These are phyloP conservation scores for Hyphantria cunea DNA, from an alignment of 1,140 invertebrate species.

Conservation along the genomic window DNA sequence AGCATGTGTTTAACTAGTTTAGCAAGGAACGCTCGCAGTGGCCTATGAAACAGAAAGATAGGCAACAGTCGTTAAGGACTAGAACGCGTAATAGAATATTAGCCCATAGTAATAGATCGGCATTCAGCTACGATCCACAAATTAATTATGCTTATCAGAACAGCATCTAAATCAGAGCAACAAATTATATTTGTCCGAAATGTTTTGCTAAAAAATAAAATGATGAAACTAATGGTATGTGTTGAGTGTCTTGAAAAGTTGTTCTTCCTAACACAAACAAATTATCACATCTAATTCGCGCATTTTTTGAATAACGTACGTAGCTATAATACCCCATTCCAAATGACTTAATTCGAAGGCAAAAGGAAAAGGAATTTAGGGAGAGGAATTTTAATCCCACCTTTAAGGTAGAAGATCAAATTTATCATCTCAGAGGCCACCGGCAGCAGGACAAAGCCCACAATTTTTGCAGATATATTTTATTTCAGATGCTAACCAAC, in stretches of 20 bases:
- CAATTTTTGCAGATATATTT: slow-evolving; percentile 30
- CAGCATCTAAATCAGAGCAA: slow-evolving; percentile 43
- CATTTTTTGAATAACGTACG: slow-evolving; percentile 15
- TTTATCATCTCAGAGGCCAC: background rate
- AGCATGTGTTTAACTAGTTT: background rate
- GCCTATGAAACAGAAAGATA: background rate
- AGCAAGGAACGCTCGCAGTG: background rate
- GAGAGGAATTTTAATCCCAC: background rate
- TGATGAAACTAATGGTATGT: slow-evolving; percentile 47
- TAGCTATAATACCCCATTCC: slow-evolving; percentile 7
- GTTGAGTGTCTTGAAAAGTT: slow-evolving; percentile 25
- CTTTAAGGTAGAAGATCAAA: background rate
- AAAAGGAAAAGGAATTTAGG: background rate
- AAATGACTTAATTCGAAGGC: background rate
- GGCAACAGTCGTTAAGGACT: background rate
- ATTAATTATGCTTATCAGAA: slow-evolving; percentile 45
- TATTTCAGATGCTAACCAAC: slow-evolving; percentile 10
- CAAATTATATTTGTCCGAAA: slow-evolving; percentile 45
- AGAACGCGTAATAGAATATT: slow-evolving; percentile 28
- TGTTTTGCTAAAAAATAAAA: slow-evolving; percentile 48
- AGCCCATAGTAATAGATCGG: slow-evolving; percentile 39
- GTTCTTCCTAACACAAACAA: slow-evolving; percentile 5
- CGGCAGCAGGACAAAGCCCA: background rate
- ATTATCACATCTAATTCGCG: background rate
- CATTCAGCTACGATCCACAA: slow-evolving; percentile 40